These are phyloP conservation scores for Scalopus aquaticus DNA, from an alignment of 2,113 vertebrate species.

Conservation along the genomic window DNA sequence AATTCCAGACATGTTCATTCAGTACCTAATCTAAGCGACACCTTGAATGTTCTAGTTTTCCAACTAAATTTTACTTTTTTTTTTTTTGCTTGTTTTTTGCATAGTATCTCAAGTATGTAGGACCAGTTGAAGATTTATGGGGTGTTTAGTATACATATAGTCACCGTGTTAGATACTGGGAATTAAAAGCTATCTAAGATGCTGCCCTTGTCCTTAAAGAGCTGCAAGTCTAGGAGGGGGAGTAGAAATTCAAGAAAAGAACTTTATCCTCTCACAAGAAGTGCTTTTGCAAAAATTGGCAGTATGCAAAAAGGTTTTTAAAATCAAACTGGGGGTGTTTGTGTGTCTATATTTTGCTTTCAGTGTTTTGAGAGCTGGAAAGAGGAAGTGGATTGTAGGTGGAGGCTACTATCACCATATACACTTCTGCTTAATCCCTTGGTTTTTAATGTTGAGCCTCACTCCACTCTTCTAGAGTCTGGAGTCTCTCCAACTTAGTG, in stretches of 20 bases:
- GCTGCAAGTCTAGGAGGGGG: not conserved
- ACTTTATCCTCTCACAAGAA: not conserved
- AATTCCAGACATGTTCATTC: not conserved
- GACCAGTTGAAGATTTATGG: not conserved
- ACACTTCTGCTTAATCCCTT: constrained; percentile 29
- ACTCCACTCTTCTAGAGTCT: not conserved
- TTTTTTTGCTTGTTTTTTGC: not conserved
- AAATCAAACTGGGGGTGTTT: not conserved
- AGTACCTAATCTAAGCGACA: not conserved
- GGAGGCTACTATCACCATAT: not conserved
- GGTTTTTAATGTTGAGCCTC: constrained; percentile 41
- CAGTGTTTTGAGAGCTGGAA: not conserved
- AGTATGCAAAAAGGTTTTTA: not conserved
- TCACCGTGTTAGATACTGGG: not conserved
- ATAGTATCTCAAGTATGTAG: not conserved
- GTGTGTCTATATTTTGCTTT: not conserved
- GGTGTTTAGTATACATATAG: not conserved
- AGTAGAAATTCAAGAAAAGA: constrained; percentile 24
- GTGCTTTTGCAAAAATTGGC: constrained; percentile 7
- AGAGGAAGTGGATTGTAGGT: not conserved
- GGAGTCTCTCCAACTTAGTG: not conserved
- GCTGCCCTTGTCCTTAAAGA: not conserved
- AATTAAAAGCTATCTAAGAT: not conserved
- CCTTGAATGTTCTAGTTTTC: constrained; percentile 16
- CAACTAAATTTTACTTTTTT: not conserved